A percentile compares a stretch with the other conserved stretches of the same genome.
Evolutionary conservation across 1,140 invertebrate genomes (phyloP).

Genomic region (Ceratitis capitata): DNA sequence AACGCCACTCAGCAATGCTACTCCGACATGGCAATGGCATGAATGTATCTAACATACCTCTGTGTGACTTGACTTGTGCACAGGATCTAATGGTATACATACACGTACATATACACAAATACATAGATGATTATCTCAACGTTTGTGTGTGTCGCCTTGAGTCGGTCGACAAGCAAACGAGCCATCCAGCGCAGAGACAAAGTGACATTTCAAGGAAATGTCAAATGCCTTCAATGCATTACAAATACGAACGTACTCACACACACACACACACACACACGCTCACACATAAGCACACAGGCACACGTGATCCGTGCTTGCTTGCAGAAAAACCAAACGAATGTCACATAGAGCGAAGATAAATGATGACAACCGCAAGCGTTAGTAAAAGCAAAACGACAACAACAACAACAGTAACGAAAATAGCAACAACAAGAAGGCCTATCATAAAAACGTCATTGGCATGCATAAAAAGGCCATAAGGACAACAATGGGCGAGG

Average conservation of each 20-base stretch:
- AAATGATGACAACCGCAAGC: slow-evolving; percentile 30
- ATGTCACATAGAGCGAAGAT: slow-evolving; percentile 18
- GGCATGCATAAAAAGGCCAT: slow-evolving; percentile 37
- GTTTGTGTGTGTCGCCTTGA: background rate
- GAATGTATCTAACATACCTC: slow-evolving; percentile 7
- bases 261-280: background rate
- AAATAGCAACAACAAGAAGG: background rate
- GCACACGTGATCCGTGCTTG: background rate
- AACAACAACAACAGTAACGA: background rate
- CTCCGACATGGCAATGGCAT: slow-evolving; percentile 4
- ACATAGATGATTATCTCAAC: background rate
- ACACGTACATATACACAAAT: background rate
- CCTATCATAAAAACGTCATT: slow-evolving; percentile 31
- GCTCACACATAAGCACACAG: background rate
- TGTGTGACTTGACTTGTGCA: background rate
- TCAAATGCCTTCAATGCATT: slow-evolving; percentile 23
- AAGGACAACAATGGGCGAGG: slow-evolving; percentile 21
- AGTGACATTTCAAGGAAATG: slow-evolving; percentile 33
- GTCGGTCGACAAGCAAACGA: background rate
- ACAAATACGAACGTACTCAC: background rate
- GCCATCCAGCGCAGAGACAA: background rate
- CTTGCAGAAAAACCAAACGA: background rate
- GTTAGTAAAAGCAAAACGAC: slow-evolving; percentile 18
- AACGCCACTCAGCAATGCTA: background rate
- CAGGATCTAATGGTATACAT: background rate